Evolutionary conservation across 2,888 invertebrate species (phyloP), one percentile per base, ranked within the genome.

Genomic region (Caenorhabditis sp.): DNA sequence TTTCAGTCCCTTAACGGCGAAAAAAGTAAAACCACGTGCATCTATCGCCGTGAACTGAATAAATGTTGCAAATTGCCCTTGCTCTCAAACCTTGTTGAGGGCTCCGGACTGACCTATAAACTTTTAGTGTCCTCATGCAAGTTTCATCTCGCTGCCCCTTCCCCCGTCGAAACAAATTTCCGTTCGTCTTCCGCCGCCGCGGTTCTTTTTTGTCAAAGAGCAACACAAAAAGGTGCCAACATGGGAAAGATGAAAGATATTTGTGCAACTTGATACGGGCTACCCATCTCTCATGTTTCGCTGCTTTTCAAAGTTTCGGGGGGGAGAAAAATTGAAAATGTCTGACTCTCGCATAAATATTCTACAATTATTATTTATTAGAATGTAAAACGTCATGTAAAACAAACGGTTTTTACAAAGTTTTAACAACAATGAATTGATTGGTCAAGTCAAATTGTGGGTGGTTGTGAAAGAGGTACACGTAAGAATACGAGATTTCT

Each of bases 211-310:
- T 20, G 46, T 39, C 55, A 22, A 55, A 15, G 37, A 11, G 32
- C 43, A n/a, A n/a, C n/a, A 30, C 27, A 24, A 66, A 66, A 35
- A 68, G 50, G 58, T 68, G 68, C 58, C 68, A 68, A 50, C 50
- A 68, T 58, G 24, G 50, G 56, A 41, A n/a, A n/a, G n/a, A n/a
- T n/a, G n/a, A n/a, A n/a, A 52, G 58, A 68, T 58, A 52, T 68
- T 59, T 58, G 68, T 68, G 68, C 52, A 68, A 68, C 56, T 58
- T 43, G 68, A 68, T 68, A 58, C 68, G 32, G n/a, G 50, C 58
- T 45, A 59, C 68, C 37, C 52, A 32, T 58, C 68, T 58, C 48
- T 68, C 68, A 68, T 68, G 68, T 68, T 68, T 58, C 68, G 43
- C 37, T 45, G n/a, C 35, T 41, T 52, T 20, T 35, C 11, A 35